Conservation (phyloP, 1,140 invertebrate genomes). For the Nasonia giraulti region DNA sequence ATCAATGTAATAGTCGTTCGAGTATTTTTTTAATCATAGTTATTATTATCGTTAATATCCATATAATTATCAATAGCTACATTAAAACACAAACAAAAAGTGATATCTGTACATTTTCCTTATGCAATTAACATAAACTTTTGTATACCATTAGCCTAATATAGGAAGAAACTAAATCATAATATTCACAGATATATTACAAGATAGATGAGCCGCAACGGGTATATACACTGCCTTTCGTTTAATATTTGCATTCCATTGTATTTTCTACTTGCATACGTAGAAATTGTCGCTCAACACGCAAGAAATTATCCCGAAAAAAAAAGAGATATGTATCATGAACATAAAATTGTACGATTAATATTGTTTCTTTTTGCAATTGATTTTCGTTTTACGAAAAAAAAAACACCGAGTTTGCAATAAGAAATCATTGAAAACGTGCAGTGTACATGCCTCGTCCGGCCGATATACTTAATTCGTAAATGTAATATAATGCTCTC, state of each 20-base stretch:
- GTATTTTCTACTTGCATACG: constrained; percentile 16
- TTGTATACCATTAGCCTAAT: constrained; percentile 72
- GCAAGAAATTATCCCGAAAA: constrained; percentile 39
- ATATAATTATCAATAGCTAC: constrained; percentile 76
- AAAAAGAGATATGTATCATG: constrained; percentile 42
- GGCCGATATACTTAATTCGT: constrained; percentile 67
- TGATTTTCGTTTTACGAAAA: neutral
- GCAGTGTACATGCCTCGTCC: constrained; percentile 63
- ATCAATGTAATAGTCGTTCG: neutral
- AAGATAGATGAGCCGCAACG: constrained; percentile 68
- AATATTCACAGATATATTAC: constrained; percentile 76
- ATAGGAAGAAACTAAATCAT: constrained; percentile 75
- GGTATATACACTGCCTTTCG: constrained; percentile 62
- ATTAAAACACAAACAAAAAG: constrained; percentile 75
- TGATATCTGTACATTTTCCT: constrained; percentile 74
- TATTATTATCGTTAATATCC: constrained; percentile 76
- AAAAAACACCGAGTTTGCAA: constrained; percentile 17
- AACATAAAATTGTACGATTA: constrained; percentile 39
- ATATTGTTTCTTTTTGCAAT: neutral
- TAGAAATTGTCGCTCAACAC: constrained; percentile 5
- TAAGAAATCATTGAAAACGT: constrained; percentile 11
- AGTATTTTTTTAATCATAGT: constrained; percentile 72
- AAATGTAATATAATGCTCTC: constrained; percentile 68
- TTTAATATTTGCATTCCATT: constrained; percentile 8
- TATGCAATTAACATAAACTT: constrained; percentile 73